Percentiles rank a stretch among this genome's conserved stretches.
These are phyloP conservation scores for Sweltsa coloradensis DNA, from an alignment of 1,140 invertebrate species.

Conservation along the genomic window DNA sequence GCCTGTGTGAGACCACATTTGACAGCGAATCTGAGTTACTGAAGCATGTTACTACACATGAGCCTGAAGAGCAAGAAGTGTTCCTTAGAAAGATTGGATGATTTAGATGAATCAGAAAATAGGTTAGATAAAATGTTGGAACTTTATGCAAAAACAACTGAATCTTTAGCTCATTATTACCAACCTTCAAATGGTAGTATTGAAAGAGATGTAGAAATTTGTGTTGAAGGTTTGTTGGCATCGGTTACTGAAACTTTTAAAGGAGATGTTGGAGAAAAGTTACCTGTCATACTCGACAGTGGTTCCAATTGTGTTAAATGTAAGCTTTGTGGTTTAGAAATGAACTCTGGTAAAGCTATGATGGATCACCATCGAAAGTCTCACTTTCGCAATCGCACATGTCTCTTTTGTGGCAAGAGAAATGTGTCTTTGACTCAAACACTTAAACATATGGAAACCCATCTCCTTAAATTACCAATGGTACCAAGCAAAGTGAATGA, in stretches of 20 bases:
- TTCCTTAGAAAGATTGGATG: not conserved
- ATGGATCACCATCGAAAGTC: not conserved
- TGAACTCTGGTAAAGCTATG: not conserved
- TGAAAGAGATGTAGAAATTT: no score
- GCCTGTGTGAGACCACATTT: conserved; percentile 1
- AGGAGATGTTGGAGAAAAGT: no score
- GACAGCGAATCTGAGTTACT: conserved; percentile 2
- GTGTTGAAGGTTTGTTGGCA: no score
- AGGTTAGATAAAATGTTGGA: conserved; percentile 4
- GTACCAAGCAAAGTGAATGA: no score
- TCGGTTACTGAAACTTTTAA: no score
- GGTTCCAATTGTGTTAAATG: no score
- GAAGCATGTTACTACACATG: conserved; percentile 6
- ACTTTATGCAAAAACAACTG: conserved; percentile 7
- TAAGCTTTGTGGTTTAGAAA: conserved; percentile 3
- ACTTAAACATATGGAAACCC: conserved; percentile 8
- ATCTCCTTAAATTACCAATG: no score
- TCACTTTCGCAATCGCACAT: conserved; percentile 7
- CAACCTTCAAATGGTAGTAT: no score
- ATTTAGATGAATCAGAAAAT: conserved; percentile 4
- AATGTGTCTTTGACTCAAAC: conserved; percentile 6
- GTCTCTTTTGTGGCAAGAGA: conserved; percentile 7
- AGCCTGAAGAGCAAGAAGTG: not conserved
- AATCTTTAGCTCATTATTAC: no score
- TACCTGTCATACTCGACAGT: no score